Percentiles rank a stretch among this genome's conserved stretches.
phyloP scores from a whole-genome alignment of 2,888 invertebrate species.

The Nomada ferruginata region DNA sequence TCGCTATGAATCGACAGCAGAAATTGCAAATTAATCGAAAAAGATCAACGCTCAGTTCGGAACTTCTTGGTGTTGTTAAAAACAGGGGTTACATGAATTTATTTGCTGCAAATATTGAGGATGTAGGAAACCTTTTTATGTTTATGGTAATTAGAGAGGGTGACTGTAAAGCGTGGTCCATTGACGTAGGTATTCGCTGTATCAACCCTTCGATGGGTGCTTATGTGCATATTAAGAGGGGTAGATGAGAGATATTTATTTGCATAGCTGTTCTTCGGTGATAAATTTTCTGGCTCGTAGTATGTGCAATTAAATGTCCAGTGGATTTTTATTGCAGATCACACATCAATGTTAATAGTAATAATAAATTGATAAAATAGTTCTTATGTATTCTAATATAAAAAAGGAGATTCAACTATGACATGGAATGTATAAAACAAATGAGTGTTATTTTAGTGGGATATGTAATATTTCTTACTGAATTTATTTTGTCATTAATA shows the following conservation, averaged over 20 bases:
- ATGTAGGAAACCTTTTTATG: slow-evolving; percentile 27
- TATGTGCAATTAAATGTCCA: neutral
- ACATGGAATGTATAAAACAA: neutral
- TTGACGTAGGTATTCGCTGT: neutral
- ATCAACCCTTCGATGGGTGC: slow-evolving; percentile 9
- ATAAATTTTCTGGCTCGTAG: neutral
- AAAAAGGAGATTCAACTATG: neutral
- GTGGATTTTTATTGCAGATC: neutral
- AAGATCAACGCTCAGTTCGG: neutral
- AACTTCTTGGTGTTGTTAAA: neutral
- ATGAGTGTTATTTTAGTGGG: neutral
- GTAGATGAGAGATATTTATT: neutral
- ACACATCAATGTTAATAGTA: too few species aligned
- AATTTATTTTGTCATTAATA: too few species aligned
- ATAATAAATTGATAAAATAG: too few species aligned
- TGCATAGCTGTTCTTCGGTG: too few species aligned
- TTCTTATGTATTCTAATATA: too few species aligned
- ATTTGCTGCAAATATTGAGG: slow-evolving; percentile 19
- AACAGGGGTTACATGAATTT: neutral
- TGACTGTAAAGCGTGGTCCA: neutral
- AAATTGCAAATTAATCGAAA: slow-evolving; percentile 9
- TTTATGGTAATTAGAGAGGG: slow-evolving; percentile 9
- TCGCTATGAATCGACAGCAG: neutral
- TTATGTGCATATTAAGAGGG: neutral
- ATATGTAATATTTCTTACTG: neutral